Base-by-base conservation (phyloP, 2,888 invertebrate genomes). In the Erannis defoliaria region DNA sequence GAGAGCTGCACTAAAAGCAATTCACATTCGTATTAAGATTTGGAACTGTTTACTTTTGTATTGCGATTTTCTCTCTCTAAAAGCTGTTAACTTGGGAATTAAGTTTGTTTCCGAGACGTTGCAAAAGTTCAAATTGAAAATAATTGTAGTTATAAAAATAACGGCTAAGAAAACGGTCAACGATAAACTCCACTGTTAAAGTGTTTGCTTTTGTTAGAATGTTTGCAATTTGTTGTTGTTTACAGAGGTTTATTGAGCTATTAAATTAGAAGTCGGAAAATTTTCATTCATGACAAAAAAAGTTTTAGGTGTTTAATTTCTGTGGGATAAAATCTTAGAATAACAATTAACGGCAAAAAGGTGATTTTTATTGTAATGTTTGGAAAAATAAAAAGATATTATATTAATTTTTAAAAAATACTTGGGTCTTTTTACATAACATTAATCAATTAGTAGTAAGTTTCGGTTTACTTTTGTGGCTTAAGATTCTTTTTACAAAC, bases 111-210 rank as follows among this genome's bases (percentile, higher is more conserved):
- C 55, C 38, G 26, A 50, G 55, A 63, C 50, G 63, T 46, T 46
- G 64, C 54, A 61, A 56, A 60, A 60, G 56, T 57, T 55, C 42
- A 61, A 64, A 61, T 49, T 53, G 57, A 54, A 49, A 62, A 62
- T 59, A 62, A 66, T 64, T 64, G 63, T 55, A 23, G 53, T 62
- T 62, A 62, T 62, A 62, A 62, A 62, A 62, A 62, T 56, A 62
- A 62, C 46, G n/a, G 46, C 43, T 26, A 12, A 51, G 55, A 51
- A 46, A 62, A 54, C 53, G 62, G 56, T 48, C 62, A 48, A 46
- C 56, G 26, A 53, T 62, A 63, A 63, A 63, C 50, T 50, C 18
- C 21, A 38, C 42, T 55, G 43, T 29, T 49, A 33, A 35, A 49
- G 37, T 56, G 56, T 57, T 62, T 53, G 29, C 33, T 56, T 45